Evolutionary conservation across 2,113 vertebrate species (phyloP).

Genomic region (Actenoides lindsayi): DNA sequence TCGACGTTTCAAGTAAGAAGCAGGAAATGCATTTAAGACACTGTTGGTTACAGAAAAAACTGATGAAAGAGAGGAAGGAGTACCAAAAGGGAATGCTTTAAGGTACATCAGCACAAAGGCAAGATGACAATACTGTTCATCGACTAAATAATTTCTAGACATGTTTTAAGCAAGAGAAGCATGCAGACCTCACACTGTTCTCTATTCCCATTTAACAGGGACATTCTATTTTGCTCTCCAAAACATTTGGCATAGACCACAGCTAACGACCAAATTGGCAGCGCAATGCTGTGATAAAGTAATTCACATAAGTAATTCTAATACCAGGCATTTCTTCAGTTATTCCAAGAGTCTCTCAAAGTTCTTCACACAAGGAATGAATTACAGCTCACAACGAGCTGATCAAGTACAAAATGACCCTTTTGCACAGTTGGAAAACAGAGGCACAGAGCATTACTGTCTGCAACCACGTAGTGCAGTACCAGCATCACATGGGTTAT

Average conservation of each 20-base stretch:
- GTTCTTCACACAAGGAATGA: background rate
- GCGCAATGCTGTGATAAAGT: background rate
- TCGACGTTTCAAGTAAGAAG: background rate
- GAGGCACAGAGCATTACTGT: background rate
- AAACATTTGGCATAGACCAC: background rate
- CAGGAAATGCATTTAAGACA: background rate
- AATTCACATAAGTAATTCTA: background rate
- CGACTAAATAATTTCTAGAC: background rate
- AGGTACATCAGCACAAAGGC: background rate
- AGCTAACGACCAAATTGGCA: background rate
- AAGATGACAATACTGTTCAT: background rate
- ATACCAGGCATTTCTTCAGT: background rate
- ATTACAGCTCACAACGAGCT: background rate
- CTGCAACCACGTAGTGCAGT: background rate
- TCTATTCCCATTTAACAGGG: background rate
- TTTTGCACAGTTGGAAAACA: background rate
- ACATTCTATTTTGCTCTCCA: background rate
- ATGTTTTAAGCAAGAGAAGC: background rate
- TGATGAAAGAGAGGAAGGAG: background rate
- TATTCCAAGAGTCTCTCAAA: background rate
- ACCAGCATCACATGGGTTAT: background rate
- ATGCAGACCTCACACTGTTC: background rate
- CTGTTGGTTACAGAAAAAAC: background rate
- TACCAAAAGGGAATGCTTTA: background rate
- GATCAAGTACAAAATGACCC: background rate